A percentile compares a stretch with the other conserved stretches of the same genome.
These are phyloP conservation scores for Manis crassicaudata DNA, from an alignment of 2,797 vertebrate species.

Conservation along the genomic window DNA sequence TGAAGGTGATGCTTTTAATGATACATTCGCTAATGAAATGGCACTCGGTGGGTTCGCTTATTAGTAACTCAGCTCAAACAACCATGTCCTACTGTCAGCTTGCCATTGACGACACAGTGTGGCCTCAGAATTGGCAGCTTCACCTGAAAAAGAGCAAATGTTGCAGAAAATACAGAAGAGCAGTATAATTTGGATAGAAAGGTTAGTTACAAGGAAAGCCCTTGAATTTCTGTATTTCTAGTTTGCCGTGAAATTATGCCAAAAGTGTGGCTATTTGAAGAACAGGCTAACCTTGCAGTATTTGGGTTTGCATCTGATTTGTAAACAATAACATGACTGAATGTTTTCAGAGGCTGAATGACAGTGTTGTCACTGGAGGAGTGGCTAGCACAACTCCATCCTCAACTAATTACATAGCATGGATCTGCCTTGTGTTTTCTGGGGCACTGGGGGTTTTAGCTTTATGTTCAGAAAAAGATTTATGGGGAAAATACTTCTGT, in stretches of 20 bases:
- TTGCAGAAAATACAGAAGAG: slow-evolving; percentile 75
- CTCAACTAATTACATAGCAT: slow-evolving; percentile 71
- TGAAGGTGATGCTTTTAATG: slow-evolving; percentile 68
- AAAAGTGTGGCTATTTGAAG: slow-evolving; percentile 68
- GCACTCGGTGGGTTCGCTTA: slow-evolving; percentile 70
- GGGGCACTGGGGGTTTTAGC: slow-evolving; percentile 62
- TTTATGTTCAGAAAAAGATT: slow-evolving; percentile 73
- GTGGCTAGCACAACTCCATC: slow-evolving; percentile 53
- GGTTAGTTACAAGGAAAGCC: slow-evolving; percentile 69
- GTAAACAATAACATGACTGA: slow-evolving; percentile 74
- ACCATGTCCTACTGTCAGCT: slow-evolving; percentile 71
- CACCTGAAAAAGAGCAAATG: slow-evolving; percentile 78
- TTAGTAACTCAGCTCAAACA: slow-evolving; percentile 75
- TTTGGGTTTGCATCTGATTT: slow-evolving; percentile 70
- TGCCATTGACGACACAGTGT: slow-evolving; percentile 58
- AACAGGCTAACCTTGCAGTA: slow-evolving; percentile 70
- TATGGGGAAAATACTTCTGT: slow-evolving; percentile 62
- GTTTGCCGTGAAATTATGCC: slow-evolving; percentile 61
- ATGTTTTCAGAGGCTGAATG: slow-evolving; percentile 63
- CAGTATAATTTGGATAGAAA: slow-evolving; percentile 75
- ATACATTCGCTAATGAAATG: slow-evolving; percentile 67
- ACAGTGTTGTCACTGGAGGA: slow-evolving; percentile 65
- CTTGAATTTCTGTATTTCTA: slow-evolving; percentile 56
- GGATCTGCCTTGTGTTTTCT: slow-evolving; percentile 59
- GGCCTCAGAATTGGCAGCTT: slow-evolving; percentile 77